Evolutionary conservation across 2,113 vertebrate genomes (phyloP), one percentile per base, ranked within the genome.

Genomic region (Terrapene triunguis): DNA sequence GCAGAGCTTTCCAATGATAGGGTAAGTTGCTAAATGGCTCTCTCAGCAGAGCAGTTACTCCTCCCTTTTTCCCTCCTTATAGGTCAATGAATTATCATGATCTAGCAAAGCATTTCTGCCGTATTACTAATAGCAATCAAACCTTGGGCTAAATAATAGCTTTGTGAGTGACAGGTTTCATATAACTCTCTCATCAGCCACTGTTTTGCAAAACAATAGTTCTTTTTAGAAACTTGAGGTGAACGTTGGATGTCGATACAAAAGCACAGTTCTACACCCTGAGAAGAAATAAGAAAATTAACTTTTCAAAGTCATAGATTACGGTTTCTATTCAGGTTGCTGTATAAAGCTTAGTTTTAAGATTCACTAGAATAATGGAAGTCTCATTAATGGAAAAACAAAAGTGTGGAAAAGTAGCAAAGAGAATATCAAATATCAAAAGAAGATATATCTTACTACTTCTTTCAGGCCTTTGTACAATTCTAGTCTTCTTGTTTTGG

Each of bases 401-500:
- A 21, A 95, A 91, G 13, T 38, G 82, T 5, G 69, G 10, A 82
- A 89, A 72, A 32, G 2, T 35, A 54, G 85, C 29, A 92, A 85
- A 97, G 8, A 95, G 13, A 93, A 89, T 2, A 86, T 38, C 10
- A 86, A 17, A 44, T 44, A 89, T 80, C 27, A 87, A 35, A 95
- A 87, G 50, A 2, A 96, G 78, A 97, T 90, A 83, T 89, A 42
- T 85, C 99, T 99, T 98, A 99, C 99, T 99, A 97, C 98, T 99
- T 98, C 99, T 99, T 96, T 99, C 99, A 21, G 99, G 98, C 89
- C 99, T 99, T 95, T 98, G 98, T 90, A 99, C 89, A 48, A 97
- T 72, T 96, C 98, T 99, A 8, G 98, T 96, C 97, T 99, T 99
- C 98, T 99, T 99, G 96, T 98, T 99, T 91, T 98, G 98, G 95